Base-by-base conservation (phyloP, 2,888 invertebrate genomes). In the Tanypteryx hageni region DNA sequence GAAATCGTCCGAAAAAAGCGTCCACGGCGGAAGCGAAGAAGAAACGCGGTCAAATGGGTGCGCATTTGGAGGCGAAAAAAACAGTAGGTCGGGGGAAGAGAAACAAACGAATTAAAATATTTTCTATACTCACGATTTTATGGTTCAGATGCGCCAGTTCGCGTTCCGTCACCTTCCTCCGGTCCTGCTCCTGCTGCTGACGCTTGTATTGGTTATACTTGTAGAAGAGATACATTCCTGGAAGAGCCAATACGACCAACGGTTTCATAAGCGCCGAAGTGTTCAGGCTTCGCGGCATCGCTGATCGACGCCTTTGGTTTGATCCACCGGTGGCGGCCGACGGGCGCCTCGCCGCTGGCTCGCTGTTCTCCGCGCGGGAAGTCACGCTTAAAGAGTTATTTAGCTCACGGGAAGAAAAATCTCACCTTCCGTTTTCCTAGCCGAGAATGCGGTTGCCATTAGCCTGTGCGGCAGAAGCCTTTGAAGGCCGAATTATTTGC, bases 171-270 rank as follows among this genome's bases (percentile, higher is more conserved):
- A 97, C 96, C 94, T 97, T 96, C 93, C 97, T 96, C 94, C 97
- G 96, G 94, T 97, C 97, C 94, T 97, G 97, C 95, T 98, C 98
- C 95, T 97, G 97, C 95, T 98, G 97, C 95, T 97, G 97, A 94
- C 98, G 97, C 94, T 98, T 97, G 96, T 98, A 98, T 96, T 99
- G 98, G 96, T 98, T 98, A 96, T 98, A 99, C 96, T 99, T 99
- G 96, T 98, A 98, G 96, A 99, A 98, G 95, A 99, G 96, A 96
- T 98, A 99, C 97, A 98, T 98, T 94, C 98, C 98, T 94, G 98
- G 98, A 95, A 98, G 96, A 93, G 98, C 98, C 94, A 98, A 96
- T 94, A 98, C 98, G 95, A 98, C 98, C 95, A 98, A 96, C 92
- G 98, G 98, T 95, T 97, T 97, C 97, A 97, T 97, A 94, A 98